Conservation (phyloP, 2,888 invertebrate species). For the Pseudoips prasinana region DNA sequence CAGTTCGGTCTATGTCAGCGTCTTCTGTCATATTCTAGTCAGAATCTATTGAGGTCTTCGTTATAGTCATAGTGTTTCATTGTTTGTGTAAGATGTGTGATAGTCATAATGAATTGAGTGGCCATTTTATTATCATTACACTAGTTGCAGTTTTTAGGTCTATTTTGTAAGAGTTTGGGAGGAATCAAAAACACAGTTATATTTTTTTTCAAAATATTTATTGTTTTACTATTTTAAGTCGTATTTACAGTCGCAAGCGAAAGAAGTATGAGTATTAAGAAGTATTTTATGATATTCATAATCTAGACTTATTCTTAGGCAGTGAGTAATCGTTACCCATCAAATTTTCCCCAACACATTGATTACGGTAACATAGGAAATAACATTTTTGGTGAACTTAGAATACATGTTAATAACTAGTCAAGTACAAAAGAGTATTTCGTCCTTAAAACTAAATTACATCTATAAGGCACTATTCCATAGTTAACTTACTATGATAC, state of each 20-base stretch:
- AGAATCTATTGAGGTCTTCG: conserved; percentile 11
- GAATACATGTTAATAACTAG: conserved; percentile 56
- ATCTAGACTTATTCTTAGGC: conserved; percentile 66
- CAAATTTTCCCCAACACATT: conserved; percentile 50
- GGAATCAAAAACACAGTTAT: conserved; percentile 18
- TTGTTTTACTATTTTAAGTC: conserved; percentile 69
- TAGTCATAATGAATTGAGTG: no score
- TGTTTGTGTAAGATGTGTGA: no score
- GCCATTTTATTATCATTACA: no score
- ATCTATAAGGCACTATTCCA: conserved; percentile 81
- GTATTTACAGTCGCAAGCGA: conserved; percentile 73
- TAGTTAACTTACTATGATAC: conserved; percentile 79
- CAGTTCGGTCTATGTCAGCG: conserved; percentile 38
- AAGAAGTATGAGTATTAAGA: conserved; percentile 62
- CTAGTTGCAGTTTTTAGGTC: no score
- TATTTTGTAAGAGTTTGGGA: not conserved
- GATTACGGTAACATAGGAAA: conserved; percentile 68
- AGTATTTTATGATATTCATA: conserved; percentile 49
- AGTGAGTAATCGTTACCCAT: conserved; percentile 55
- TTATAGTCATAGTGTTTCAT: no score
- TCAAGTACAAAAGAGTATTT: conserved; percentile 74
- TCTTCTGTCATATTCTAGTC: conserved; percentile 29
- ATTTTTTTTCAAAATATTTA: conserved; percentile 52
- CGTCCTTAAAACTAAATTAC: conserved; percentile 62
- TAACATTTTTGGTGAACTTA: conserved; percentile 72